Base-by-base conservation (phyloP, 1,140 invertebrate genomes). In the Ganaspis sp. region DNA sequence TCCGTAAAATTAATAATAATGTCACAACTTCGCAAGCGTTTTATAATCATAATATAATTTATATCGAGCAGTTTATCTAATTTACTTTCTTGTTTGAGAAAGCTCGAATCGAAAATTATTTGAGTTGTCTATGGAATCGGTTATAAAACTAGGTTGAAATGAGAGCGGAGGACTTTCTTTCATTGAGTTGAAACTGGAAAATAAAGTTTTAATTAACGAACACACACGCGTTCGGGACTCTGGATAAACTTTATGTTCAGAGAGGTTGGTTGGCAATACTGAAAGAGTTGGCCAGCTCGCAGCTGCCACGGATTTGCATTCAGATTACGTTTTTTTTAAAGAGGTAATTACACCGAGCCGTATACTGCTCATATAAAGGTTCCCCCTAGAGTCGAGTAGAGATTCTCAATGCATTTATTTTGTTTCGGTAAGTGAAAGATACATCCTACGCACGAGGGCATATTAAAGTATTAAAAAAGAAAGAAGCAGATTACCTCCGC, bases 131-230 rank as follows among this genome's bases (percentile, higher is more conserved):
- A 64, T 64, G 23, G 9, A 15, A 15, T n/a, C 23, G 26, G n/a
- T 17, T 26, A 64, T 64, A 29, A 29, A 64, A 64, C 11, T 64
- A 29, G 12, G 58, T 64, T 64, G 58, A 64, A 64, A 64, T 64
- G 58, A 64, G 58, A 64, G 58, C 23, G 58, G 21, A 64, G 58
- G 26, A 64, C 15, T 64, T 64, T 84, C 77, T 84, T 84, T 80
- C 76, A 80, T 84, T 82, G 78, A 78, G 78, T 84, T 81, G 83
- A 86, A 88, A 84, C 75, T 76, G 80, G 78, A 75, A 83, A 87
- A 86, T 86, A 85, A 87, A 88, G 86, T 87, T 88, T 87, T 88
- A 87, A 88, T 88, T 88, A 88, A 87, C 87, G 87, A 87, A 84
- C 85, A 86, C 85, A 85, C 78, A 80, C 76, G 21, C 73, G 77